A percentile compares a stretch with the other conserved stretches of the same genome.
Evolutionary conservation across 37 sponge, comb jelly and placozoan species (phyloP).

Genomic region (Crambe crambe): DNA sequence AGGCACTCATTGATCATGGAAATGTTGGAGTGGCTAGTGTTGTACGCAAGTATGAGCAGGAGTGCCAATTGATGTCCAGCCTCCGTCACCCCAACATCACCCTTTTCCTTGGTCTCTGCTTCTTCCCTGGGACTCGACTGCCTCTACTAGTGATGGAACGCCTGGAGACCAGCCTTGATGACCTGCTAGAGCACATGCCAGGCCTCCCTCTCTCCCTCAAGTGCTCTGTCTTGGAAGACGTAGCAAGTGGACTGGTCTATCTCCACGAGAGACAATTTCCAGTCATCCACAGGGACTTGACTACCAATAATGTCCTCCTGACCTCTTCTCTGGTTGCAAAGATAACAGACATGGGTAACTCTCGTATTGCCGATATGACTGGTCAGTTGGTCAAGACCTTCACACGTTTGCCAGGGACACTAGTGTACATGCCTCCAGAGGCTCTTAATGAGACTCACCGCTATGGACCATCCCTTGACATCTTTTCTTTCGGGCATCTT

Average conservation of each 20-base stretch:
- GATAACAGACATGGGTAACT: background rate
- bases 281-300: background rate
- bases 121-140: background rate
- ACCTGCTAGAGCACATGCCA: background rate
- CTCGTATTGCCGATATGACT: background rate
- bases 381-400: background rate
- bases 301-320: background rate
- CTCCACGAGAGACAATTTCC: background rate
- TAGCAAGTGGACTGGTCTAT: background rate
- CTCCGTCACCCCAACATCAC: background rate
- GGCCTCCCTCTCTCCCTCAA: background rate
- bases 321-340: conserved; percentile 9
- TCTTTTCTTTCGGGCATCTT: background rate
- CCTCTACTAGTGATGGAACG: background rate
- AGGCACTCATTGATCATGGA: background rate
- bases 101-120: background rate
- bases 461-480: background rate
- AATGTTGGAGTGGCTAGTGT: background rate
- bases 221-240: background rate
- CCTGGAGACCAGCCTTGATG: background rate
- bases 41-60: background rate
- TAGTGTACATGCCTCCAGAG: background rate
- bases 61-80: background rate
- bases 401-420: background rate
- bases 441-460: background rate